Evolutionary conservation across 2,888 invertebrate species (phyloP).

Genomic region (Acleris emargana): DNA sequence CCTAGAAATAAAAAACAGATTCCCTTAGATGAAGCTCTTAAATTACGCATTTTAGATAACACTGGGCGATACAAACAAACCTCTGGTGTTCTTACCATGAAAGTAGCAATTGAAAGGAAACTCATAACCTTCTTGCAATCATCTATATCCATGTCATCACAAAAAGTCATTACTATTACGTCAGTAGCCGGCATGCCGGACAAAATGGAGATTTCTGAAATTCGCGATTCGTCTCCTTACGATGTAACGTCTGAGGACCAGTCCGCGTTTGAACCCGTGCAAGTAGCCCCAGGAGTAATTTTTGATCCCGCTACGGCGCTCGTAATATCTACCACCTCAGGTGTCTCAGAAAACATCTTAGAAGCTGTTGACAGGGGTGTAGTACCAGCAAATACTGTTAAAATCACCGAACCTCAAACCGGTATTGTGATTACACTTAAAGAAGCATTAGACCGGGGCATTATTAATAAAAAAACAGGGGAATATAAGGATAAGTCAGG

Average conservation of each 20-base stretch:
- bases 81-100: conserved; percentile 86
- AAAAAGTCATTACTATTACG: conserved; percentile 88
- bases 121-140: conserved; percentile 85
- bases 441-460: conserved; percentile 90
- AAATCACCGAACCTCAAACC: conserved; percentile 87
- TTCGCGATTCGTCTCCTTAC: conserved; percentile 50
- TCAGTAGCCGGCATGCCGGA: conserved; percentile 88
- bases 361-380: conserved; percentile 90
- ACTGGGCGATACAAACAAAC: conserved; percentile 88
- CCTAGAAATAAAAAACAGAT: conserved; percentile 88
- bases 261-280: conserved; percentile 86
- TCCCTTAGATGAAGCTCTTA: conserved; percentile 88
- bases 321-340: conserved; percentile 88
- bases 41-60: conserved; percentile 90
- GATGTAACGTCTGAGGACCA: conserved; percentile 59
- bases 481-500: conserved; percentile 87
- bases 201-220: conserved; percentile 87
- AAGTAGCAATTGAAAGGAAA: conserved; percentile 87
- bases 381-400: conserved; percentile 86
- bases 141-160: conserved; percentile 75
- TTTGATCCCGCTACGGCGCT: conserved; percentile 91
- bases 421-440: conserved; percentile 86
- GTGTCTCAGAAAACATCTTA: conserved; percentile 88
- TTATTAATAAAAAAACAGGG: conserved; percentile 88
- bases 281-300: conserved; percentile 88